A percentile compares a stretch with the other conserved stretches of the same genome.
Evolutionary conservation across 37 sponge, comb jelly and placozoan genomes (phyloP).

Genomic region (Axinella damicornis): DNA sequence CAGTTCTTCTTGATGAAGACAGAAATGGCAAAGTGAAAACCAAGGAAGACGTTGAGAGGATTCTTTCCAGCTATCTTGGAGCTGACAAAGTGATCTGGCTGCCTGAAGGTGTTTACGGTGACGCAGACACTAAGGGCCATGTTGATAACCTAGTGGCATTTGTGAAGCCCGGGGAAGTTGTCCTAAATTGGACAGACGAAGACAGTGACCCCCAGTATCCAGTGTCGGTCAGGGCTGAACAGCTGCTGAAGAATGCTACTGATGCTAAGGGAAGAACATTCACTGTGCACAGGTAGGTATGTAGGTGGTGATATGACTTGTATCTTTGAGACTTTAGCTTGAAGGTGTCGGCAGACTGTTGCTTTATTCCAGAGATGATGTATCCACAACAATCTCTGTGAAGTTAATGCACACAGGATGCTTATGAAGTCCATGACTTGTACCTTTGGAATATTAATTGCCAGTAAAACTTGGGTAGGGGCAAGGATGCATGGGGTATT

Average conservation of each 20-base stretch:
- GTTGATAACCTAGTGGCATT: slow-evolving; percentile 34
- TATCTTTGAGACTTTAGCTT: no score
- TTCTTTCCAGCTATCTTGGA: slow-evolving; percentile 2
- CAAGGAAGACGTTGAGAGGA: slow-evolving; percentile 12
- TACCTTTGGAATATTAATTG: no score
- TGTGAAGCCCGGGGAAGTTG: slow-evolving; percentile 27
- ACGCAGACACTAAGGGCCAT: slow-evolving; percentile 25
- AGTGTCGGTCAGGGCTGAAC: neutral
- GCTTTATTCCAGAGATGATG: no score
- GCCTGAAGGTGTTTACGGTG: slow-evolving; percentile 6
- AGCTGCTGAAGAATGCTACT: slow-evolving; percentile 1
- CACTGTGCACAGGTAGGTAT: slow-evolving; percentile 11
- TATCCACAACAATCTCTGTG: no score
- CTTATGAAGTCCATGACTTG: no score
- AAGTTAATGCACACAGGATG: no score
- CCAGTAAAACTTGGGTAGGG: no score
- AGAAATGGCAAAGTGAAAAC: slow-evolving; percentile 4
- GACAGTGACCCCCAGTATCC: slow-evolving; percentile 11
- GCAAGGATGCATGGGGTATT: no score
- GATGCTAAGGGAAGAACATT: slow-evolving; percentile 22
- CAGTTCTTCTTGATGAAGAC: slow-evolving; percentile 8
- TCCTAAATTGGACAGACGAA: slow-evolving; percentile 22
- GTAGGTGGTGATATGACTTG: no score
- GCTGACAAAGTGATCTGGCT: slow-evolving; percentile 16
- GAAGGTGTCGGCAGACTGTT: no score